These are phyloP conservation scores for Drosophila tsacasi DNA, from an alignment of 1,140 invertebrate genomes.

Conservation along the genomic window DNA sequence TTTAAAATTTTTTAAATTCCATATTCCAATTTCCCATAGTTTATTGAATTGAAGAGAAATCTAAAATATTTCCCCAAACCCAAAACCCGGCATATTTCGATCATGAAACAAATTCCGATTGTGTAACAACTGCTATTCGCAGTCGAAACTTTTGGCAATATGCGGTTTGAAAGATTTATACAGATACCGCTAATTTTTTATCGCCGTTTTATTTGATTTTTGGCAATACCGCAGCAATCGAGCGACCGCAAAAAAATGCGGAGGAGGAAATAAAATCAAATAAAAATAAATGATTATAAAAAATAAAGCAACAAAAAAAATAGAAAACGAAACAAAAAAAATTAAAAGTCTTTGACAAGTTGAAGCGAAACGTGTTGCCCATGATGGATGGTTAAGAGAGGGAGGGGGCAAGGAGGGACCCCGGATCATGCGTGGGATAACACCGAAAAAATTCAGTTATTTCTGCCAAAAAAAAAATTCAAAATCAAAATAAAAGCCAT, in stretches of 20 bases:
- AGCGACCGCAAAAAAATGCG: constrained; percentile 43
- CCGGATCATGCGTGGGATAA: constrained; percentile 52
- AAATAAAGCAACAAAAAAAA: constrained; percentile 5
- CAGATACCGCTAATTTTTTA: constrained; percentile 50
- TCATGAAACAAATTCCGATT: constrained; percentile 17
- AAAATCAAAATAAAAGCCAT: constrained; percentile 31
- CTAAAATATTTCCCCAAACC: not conserved
- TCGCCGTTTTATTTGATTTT: constrained; percentile 45
- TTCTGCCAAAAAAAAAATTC: constrained; percentile 19
- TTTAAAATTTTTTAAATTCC: not conserved
- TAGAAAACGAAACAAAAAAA: not conserved
- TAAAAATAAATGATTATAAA: constrained; percentile 50
- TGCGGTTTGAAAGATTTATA: constrained; percentile 41
- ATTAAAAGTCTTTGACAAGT: constrained; percentile 46
- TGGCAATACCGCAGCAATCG: constrained; percentile 22
- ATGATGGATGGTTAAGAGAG: constrained; percentile 21
- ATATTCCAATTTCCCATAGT: not conserved
- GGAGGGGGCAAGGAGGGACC: not conserved
- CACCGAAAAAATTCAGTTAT: constrained; percentile 52
- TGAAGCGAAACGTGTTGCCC: constrained; percentile 53
- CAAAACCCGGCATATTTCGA: constrained; percentile 5
- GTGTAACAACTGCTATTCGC: constrained; percentile 38
- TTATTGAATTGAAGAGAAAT: not conserved
- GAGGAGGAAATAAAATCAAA: constrained; percentile 47
- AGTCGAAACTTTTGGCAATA: constrained; percentile 30